These are phyloP conservation scores for Echinops telfairi DNA, from an alignment of 2,113 vertebrate genomes.

Conservation along the genomic window DNA sequence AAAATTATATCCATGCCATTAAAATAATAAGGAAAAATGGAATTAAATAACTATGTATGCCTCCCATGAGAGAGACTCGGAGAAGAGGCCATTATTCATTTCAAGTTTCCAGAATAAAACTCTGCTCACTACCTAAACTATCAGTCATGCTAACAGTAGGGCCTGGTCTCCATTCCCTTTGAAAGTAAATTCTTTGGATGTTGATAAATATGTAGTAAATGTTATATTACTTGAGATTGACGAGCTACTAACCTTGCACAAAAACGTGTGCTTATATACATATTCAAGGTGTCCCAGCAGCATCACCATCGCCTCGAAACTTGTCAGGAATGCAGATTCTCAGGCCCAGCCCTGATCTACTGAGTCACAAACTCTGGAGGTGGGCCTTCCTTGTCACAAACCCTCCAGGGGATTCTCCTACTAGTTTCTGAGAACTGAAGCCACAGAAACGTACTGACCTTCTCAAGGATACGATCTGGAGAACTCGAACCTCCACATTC, in stretches of 20 bases:
- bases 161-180: not conserved
- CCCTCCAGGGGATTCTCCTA: not conserved
- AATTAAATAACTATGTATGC: not conserved
- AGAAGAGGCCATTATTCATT: conserved; percentile 16
- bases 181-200: conserved; percentile 34
- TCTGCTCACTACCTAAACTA: not conserved
- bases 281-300: not conserved
- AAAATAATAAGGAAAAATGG: conserved; percentile 41
- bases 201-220: conserved; percentile 18
- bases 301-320: not conserved
- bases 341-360: too few species aligned
- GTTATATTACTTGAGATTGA: not conserved
- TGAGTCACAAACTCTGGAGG: not conserved
- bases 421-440: not conserved
- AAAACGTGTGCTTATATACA: not conserved
- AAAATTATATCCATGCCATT: conserved; percentile 3
- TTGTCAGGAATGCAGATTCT: not conserved
- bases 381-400: not conserved
- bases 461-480: not conserved
- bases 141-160: conserved; percentile 11
- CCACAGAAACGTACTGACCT: not conserved
- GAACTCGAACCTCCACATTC: not conserved
- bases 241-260: not conserved
- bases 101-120: conserved; percentile 47
- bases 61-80: conserved; percentile 1